Conservation (phyloP, 1,140 invertebrate genomes). For the Lepidostoma basale region DNA sequence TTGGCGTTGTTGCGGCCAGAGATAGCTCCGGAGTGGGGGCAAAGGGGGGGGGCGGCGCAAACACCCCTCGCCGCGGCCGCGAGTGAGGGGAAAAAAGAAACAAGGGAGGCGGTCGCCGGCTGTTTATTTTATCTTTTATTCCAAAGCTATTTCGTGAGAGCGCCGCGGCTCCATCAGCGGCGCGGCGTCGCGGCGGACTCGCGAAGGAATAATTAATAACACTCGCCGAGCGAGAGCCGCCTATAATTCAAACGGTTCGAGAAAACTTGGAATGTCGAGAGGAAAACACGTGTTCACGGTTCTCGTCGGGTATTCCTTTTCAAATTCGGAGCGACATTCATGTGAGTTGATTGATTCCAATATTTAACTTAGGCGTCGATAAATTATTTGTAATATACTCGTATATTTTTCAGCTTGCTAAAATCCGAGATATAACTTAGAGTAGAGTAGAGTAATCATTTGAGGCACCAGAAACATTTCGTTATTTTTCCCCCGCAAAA, state of each 20-base stretch:
- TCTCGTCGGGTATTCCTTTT: too few relatives aligned
- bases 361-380: too few relatives aligned
- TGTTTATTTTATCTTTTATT: constrained; percentile 22
- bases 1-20: neutral
- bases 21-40: neutral
- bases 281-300: neutral
- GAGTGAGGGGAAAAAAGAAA: constrained; percentile 10
- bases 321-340: neutral
- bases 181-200: neutral
- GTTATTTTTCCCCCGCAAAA: too few relatives aligned
- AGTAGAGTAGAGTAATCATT: too few relatives aligned
- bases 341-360: too few relatives aligned
- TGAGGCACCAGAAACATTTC: too few relatives aligned
- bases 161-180: neutral
- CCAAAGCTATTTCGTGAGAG: constrained; percentile 29
- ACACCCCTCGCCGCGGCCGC: neutral
- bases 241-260: neutral
- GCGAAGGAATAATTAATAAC: neutral
- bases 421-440: too few relatives aligned
- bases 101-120: constrained; percentile 9
- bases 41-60: neutral
- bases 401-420: too few relatives aligned
- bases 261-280: neutral
- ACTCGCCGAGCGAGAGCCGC: neutral
- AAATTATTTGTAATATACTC: too few relatives aligned